phyloP scores from a whole-genome alignment of 2,888 invertebrate genomes.

The Drosophila tripunctata region DNA sequence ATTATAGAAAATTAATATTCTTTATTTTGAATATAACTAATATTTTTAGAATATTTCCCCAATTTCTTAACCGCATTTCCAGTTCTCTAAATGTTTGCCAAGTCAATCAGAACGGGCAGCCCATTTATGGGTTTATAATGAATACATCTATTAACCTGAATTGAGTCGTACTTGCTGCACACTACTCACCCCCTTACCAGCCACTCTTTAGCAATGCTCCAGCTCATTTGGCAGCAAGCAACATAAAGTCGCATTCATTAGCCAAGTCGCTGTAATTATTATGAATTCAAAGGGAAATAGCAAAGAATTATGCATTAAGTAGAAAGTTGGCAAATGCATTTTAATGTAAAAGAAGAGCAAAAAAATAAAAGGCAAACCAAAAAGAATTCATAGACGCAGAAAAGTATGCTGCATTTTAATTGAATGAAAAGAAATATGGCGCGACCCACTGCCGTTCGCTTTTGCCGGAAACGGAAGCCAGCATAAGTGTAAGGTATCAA shows the following conservation, averaged over 20 bases:
- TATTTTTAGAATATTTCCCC: neutral
- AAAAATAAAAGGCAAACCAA: neutral
- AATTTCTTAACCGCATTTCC: neutral
- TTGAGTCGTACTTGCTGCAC: neutral
- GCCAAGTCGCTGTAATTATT: constrained; percentile 62
- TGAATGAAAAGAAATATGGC: constrained; percentile 54
- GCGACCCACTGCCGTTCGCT: constrained; percentile 47
- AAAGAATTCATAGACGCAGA: constrained; percentile 1
- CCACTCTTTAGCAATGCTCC: no score
- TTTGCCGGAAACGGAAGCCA: constrained; percentile 46
- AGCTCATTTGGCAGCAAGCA: constrained; percentile 28
- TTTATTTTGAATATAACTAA: neutral
- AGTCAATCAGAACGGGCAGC: neutral
- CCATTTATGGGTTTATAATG: constrained; percentile 1
- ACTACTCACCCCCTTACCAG: no score
- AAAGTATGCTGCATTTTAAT: constrained; percentile 68
- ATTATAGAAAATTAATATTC: no score
- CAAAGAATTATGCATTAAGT: constrained; percentile 48
- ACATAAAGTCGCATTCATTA: constrained; percentile 57
- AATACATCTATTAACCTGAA: constrained; percentile 24
- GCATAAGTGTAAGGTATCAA: constrained; percentile 32
- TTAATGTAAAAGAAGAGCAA: neutral
- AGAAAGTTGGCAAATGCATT: constrained; percentile 35
- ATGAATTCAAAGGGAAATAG: constrained; percentile 9
- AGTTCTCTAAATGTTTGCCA: neutral